These are phyloP conservation scores for Antheraea mylitta DNA, from an alignment of 1,140 invertebrate genomes.

Conservation along the genomic window DNA sequence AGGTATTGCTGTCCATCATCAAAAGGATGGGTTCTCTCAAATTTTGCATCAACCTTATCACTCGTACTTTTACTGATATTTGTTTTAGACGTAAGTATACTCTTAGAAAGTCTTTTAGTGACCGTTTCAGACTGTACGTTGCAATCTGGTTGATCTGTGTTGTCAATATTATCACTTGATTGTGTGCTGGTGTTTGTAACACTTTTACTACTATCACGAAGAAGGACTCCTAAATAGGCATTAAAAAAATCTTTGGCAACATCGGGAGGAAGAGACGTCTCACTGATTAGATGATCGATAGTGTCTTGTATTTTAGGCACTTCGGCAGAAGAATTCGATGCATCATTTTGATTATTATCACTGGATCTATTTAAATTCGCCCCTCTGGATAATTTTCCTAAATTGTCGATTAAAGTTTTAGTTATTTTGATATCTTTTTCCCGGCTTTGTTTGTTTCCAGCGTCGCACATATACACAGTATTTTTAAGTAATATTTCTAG, in stretches of 20 bases:
- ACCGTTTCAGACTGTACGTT: conserved; percentile 50
- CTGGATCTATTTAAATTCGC: conserved; percentile 11
- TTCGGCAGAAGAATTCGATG: conserved; percentile 49
- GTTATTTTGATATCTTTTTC: conserved; percentile 55
- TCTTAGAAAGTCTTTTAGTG: conserved; percentile 47
- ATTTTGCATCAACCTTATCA: neutral
- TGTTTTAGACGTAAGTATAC: conserved; percentile 34
- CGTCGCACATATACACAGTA: conserved; percentile 61
- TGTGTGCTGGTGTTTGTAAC: conserved; percentile 27
- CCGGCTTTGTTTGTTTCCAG: conserved; percentile 32
- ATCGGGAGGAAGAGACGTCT: conserved; percentile 44
- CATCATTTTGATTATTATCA: conserved; percentile 21
- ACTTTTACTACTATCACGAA: conserved; percentile 31
- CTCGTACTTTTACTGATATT: neutral
- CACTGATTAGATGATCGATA: conserved; percentile 52
- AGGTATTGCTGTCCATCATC: conserved; percentile 21
- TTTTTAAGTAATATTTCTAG: conserved; percentile 59
- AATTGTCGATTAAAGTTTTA: conserved; percentile 48
- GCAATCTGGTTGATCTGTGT: conserved; percentile 30
- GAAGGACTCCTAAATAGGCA: conserved; percentile 56
- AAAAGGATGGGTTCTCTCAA: neutral
- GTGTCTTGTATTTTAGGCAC: conserved; percentile 53
- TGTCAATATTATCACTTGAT: conserved; percentile 28
- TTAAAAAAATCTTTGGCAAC: conserved; percentile 55
- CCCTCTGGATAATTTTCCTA: conserved; percentile 36